A percentile compares a stretch with the other conserved stretches of the same genome.
These are phyloP conservation scores for Mastomys coucha DNA, from an alignment of 2,113 vertebrate genomes.

Conservation along the genomic window DNA sequence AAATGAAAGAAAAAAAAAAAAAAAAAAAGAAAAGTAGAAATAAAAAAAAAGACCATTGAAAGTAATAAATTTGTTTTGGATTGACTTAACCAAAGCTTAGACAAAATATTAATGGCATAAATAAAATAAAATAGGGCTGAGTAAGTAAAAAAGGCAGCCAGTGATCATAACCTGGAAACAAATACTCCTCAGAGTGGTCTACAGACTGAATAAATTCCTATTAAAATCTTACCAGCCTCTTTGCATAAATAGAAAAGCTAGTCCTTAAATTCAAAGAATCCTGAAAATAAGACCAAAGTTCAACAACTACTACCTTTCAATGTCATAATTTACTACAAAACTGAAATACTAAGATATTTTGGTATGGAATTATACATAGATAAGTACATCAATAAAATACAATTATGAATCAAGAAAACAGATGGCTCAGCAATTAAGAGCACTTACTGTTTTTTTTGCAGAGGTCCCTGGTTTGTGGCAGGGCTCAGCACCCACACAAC, in stretches of 20 bases:
- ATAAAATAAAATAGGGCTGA: constrained; percentile 40
- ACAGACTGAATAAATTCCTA: constrained; percentile 9
- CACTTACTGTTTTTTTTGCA: not conserved
- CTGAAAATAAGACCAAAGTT: constrained; percentile 8
- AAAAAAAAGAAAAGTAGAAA: too few species aligned
- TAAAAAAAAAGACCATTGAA: constrained; percentile 2
- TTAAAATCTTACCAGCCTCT: not conserved
- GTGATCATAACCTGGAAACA: not conserved
- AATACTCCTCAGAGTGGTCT: not conserved
- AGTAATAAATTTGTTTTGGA: constrained; percentile 36
- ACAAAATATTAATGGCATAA: not conserved
- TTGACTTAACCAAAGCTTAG: constrained; percentile 2
- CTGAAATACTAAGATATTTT: not conserved
- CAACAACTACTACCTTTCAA: not conserved
- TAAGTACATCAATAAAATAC: not conserved
- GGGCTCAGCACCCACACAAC: not conserved
- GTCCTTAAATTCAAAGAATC: constrained; percentile 39
- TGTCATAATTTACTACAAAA: constrained; percentile 17
- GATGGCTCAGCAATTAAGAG: not conserved
- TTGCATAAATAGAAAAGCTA: constrained; percentile 28
- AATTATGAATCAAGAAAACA: not conserved
- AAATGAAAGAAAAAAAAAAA: too few species aligned
- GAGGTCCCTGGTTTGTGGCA: not conserved
- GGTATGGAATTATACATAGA: not conserved
- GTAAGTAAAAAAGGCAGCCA: not conserved